phyloP scores from a whole-genome alignment of 2,888 invertebrate genomes.

The Onchidella celtica region DNA sequence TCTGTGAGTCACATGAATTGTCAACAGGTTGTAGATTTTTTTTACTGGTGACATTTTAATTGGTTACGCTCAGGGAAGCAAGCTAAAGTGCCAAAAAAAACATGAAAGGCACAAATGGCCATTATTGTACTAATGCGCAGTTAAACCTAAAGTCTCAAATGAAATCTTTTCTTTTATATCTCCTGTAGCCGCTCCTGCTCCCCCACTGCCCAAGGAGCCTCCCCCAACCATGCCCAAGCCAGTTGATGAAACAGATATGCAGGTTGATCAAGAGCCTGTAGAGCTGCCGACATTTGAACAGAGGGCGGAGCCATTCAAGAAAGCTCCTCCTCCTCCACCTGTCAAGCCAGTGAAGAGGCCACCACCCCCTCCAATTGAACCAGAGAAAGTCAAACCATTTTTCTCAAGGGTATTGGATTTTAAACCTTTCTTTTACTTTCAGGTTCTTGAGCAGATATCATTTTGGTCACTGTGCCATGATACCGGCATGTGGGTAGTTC shows the following conservation, averaged over 20 bases:
- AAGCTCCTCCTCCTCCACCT: conserved; percentile 37
- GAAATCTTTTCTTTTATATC: not conserved
- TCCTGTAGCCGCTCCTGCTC: conserved; percentile 28
- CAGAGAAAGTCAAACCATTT: conserved; percentile 30
- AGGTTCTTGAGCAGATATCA: too few species aligned
- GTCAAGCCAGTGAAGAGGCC: conserved; percentile 41
- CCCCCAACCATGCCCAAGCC: conserved; percentile 44
- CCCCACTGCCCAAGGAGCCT: conserved; percentile 43
- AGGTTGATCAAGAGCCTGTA: conserved; percentile 13
- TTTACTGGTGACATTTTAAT: too few species aligned
- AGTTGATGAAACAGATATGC: conserved; percentile 29
- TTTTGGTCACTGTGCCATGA: too few species aligned
- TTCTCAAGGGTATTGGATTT: conserved; percentile 44
- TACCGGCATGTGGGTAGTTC: too few species aligned
- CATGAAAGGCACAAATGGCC: too few species aligned
- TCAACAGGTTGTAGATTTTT: too few species aligned
- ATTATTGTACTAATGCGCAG: too few species aligned
- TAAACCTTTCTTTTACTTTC: too few species aligned
- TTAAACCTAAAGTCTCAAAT: not conserved
- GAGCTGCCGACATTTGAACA: conserved; percentile 10
- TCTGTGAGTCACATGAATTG: too few species aligned
- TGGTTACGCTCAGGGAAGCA: too few species aligned
- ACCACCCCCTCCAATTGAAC: conserved; percentile 16
- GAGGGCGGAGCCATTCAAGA: conserved; percentile 26
- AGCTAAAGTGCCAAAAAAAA: too few species aligned